Percentiles rank a stretch among this genome's conserved stretches.
Conservation (phyloP, 1,140 invertebrate genomes). For the Calliopsis andreniformis region DNA sequence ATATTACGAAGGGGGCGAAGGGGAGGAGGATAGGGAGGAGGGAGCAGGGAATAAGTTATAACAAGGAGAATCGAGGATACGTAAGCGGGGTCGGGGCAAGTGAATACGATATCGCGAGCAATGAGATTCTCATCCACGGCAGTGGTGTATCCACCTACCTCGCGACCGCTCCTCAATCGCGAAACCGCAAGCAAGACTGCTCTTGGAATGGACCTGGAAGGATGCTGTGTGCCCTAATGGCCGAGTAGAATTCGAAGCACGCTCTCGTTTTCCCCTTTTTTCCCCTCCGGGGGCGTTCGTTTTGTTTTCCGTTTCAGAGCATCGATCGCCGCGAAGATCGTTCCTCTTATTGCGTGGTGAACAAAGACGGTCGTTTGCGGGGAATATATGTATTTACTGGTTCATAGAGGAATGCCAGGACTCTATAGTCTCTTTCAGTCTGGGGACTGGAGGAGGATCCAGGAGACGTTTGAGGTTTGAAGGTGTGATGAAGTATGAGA, state of each 20-base stretch:
- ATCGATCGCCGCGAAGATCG: slow-evolving; percentile 18
- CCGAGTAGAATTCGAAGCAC: slow-evolving; percentile 45
- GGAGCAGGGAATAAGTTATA: slow-evolving; percentile 59
- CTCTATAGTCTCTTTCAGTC: too few relatives aligned
- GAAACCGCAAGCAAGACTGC: slow-evolving; percentile 66
- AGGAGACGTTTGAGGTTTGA: too few relatives aligned
- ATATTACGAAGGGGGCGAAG: slow-evolving; percentile 60
- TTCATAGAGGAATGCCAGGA: background rate
- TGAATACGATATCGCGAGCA: slow-evolving; percentile 65
- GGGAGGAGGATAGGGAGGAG: too few relatives aligned
- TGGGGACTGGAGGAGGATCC: too few relatives aligned
- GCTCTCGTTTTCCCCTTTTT: background rate
- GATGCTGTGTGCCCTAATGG: slow-evolving; percentile 62
- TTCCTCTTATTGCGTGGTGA: slow-evolving; percentile 7
- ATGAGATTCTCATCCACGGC: slow-evolving; percentile 43
- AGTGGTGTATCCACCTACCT: slow-evolving; percentile 27
- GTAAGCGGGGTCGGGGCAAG: slow-evolving; percentile 32
- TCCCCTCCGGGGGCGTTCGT: background rate
- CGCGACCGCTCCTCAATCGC: slow-evolving; percentile 60
- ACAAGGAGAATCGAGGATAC: slow-evolving; percentile 48
- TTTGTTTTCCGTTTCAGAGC: background rate
- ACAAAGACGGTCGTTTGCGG: slow-evolving; percentile 2
- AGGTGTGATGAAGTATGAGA: too few relatives aligned
- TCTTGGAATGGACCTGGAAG: slow-evolving; percentile 11
- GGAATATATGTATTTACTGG: slow-evolving; percentile 18